A percentile compares a stretch with the other conserved stretches of the same genome.
Conservation (phyloP, 2,888 invertebrate species). For the Clusia tigrina region DNA sequence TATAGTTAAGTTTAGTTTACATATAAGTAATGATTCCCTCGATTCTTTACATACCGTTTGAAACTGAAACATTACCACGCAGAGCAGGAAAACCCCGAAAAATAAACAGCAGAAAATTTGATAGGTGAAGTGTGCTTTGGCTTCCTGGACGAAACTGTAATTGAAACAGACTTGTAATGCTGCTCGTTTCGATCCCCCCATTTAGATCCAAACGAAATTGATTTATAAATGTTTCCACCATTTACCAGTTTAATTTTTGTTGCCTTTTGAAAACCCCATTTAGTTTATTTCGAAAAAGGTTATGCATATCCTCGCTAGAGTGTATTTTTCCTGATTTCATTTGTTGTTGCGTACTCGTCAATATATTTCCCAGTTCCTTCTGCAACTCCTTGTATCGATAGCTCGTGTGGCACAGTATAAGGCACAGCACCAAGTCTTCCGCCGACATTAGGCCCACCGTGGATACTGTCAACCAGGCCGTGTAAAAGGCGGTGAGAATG, state of each 20-base stretch:
- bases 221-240: background rate
- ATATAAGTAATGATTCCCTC: no score
- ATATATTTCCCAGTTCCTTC: constrained; percentile 13
- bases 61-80: constrained; percentile 29
- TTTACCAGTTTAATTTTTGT: constrained; percentile 27
- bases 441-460: constrained; percentile 19
- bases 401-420: constrained; percentile 28
- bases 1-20: background rate
- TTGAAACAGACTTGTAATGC: background rate
- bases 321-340: constrained; percentile 10
- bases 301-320: background rate
- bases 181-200: background rate
- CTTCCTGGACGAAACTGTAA: constrained; percentile 26
- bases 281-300: constrained; percentile 21
- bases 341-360: constrained; percentile 8
- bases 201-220: no score
- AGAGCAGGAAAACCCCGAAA: constrained; percentile 28
- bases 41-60: constrained; percentile 21
- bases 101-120: constrained; percentile 27
- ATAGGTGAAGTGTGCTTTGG: constrained; percentile 28
- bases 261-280: constrained; percentile 21
- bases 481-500: constrained; percentile 27
- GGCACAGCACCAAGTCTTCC: constrained; percentile 28
- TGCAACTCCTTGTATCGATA: constrained; percentile 30
- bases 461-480: constrained; percentile 23